Percentiles rank a stretch among this genome's conserved stretches.
These are phyloP conservation scores for Gorsachius goisagi DNA, from an alignment of 2,113 vertebrate genomes.

Conservation along the genomic window DNA sequence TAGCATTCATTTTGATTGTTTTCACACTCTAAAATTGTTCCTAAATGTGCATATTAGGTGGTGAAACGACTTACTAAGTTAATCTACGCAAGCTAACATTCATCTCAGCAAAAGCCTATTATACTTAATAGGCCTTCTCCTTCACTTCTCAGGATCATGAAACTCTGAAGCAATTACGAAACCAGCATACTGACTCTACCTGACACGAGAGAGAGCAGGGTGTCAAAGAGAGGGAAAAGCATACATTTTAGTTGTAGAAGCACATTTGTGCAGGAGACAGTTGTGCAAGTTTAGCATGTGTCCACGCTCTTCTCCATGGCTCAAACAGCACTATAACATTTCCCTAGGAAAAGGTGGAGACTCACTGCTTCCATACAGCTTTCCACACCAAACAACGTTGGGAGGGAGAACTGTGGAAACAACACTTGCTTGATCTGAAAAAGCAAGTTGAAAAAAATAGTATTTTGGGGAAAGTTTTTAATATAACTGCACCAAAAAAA, in stretches of 20 bases:
- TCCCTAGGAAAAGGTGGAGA: not conserved
- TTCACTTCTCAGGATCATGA: not conserved
- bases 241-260: not conserved
- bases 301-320: not conserved
- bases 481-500: not conserved
- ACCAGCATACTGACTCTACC: not conserved
- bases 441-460: not conserved
- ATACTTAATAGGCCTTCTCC: not conserved
- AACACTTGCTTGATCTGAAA: not conserved
- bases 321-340: not conserved
- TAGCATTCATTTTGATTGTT: conserved; percentile 27
- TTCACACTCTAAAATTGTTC: conserved; percentile 1
- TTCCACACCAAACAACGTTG: not conserved
- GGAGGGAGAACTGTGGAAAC: not conserved
- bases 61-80: not conserved
- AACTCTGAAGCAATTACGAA: not conserved
- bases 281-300: not conserved
- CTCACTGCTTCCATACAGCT: not conserved
- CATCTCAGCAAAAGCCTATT: conserved; percentile 12
- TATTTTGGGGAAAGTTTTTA: not conserved
- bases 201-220: not conserved
- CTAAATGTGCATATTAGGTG: conserved; percentile 44
- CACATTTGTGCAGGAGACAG: not conserved
- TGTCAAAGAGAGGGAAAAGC: not conserved
- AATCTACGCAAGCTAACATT: not conserved